Evolutionary conservation across 2,113 vertebrate genomes (phyloP), one percentile per base, ranked within the genome.

Genomic region (Daphoenositta chrysoptera): DNA sequence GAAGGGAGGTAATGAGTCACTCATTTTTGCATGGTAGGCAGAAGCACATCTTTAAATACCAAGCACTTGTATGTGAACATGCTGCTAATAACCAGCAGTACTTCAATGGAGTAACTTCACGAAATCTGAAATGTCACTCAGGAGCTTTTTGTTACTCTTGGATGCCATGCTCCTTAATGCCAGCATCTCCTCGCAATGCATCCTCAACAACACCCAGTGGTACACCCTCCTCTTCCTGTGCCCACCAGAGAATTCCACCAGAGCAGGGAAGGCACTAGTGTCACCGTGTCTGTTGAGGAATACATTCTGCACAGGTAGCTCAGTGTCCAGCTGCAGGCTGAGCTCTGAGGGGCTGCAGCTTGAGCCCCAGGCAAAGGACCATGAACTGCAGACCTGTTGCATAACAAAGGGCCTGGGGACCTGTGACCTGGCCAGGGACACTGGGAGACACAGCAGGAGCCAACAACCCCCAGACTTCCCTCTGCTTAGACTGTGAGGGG

Each of bases 401-500:
- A 30, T 14, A 44, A 66, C 13, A 45, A 28, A 51, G 12, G 60
- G 19, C 23, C 19, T 19, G 30, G 33, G 8, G 22, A 44, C 51
- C 44, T 58, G 33, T 17, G 19, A 23, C 23, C 10, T 28, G 28
- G 33, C 13, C 45, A 39, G 11, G 20, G 61, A 45, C 45, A 53
- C 16, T 21, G 28, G 53, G 53, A 60, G 24, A 60, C 31, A 53
- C 0, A 0, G 13, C n/a, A 89, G 61, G 44, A 51, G 30, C 9
- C 0, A 0, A 45, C 1, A 8, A 26, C 6, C 6, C 33, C 39
- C 9, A 26, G 24, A 15, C n/a, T n/a, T 45, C 20, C 28, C 33
- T 26, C 13, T 24, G 19, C 8, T 33, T 57, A 44, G 31, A 50
- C 44, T 66, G 18, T 1, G 6, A 39, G 7, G 37, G 10, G 9